Base-by-base conservation (phyloP, 2,888 invertebrate genomes). In the Lithophane socia region DNA sequence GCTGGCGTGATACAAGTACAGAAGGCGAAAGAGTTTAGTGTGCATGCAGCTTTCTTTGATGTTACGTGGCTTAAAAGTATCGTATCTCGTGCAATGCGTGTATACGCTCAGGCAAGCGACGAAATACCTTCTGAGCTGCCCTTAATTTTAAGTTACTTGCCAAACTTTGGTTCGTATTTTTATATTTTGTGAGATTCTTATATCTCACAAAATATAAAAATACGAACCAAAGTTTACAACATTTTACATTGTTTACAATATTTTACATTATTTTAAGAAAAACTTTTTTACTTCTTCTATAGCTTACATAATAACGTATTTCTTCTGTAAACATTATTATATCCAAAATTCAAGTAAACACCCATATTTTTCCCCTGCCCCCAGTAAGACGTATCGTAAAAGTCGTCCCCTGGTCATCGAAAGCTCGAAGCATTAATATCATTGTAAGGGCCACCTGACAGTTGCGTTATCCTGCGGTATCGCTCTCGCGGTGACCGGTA, bases 371-470 rank as follows among this genome's bases (percentile, higher is more conserved):
- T 77, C 64, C 54, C 54, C 29, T 52, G 65, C 52, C 70, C 70
- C 63, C 75, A 79, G 68, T 79, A 86, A 87, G 87, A 84, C 73
- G 76, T 70, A 87, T 87, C 90, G 88, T 89, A 89, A 89, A 89
- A 85, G 49, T 83, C 76, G 75, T 70, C 85, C 89, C 84, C 75
- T 86, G 84, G 89, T 79, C 87, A 84, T 85, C 75, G 76, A 83
- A 86, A 86, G 83, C 87, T 82, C 29, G 58, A 61, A 77, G 86
- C 93, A 94, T 95, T 93, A 93, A 94, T 94, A 94, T 92, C 90
- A 80, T 89, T 84, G 91, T 87, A 92, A 92, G 93, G 93, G 94
- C 90, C 91, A 93, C 90, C 90, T 92, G 94, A 92, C 94, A 93
- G 88, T 87, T 79, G 86, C 89, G 85, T 92, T 94, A 94, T 94